Evolutionary conservation across 2,797 vertebrate species (phyloP), one percentile per base, ranked within the genome.

Genomic region (Octomys mimax): DNA sequence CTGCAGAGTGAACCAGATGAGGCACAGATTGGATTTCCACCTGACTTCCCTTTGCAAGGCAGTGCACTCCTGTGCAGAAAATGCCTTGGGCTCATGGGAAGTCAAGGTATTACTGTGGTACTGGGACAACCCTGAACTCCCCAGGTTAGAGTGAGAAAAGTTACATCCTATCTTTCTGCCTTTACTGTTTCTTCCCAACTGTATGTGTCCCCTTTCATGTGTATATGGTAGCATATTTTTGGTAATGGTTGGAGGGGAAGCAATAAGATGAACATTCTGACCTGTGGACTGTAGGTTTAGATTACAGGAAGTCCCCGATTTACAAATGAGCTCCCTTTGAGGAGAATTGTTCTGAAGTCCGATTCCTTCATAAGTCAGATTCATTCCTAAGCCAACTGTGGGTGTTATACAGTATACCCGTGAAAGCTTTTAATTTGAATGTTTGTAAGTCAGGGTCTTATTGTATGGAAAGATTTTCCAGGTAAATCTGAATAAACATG

Each of bases 261-360:
- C 33, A 94, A 83, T 13, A 92, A 54, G 42, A 39, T 87, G 82
- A 77, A 16, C 18, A 28, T 94, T 94, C 91, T 88, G 36, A 89
- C 14, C 33, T 64, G 2, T 66, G 36, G 13, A 31, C 57, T 86
- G 4, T 66, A 39, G 82, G 36, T 91, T 79, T 91, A 82, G 71
- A 82, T 75, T 64, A 46, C 42, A 46, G 42, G 46, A 75, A 46
- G 42, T 46, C 42, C 42, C 42, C 1, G 2, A 75, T 75, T 75
- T 75, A 75, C 73, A 46, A 46, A 75, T 14, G 12, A 46, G 24
- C 42, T 75, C 36, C 10, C 39, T 75, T 75, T 11, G 1, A 13
- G 42, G 73, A 75, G 42, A 75, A 46, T 16, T 28, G 42, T 46
- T 75, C 42, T 8, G 6, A 46, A 28, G 73, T 75, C 26, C 2